These are phyloP conservation scores for Oopsacas minuta DNA, from an alignment of 37 sponge, comb jelly and placozoan genomes.

Conservation along the genomic window DNA sequence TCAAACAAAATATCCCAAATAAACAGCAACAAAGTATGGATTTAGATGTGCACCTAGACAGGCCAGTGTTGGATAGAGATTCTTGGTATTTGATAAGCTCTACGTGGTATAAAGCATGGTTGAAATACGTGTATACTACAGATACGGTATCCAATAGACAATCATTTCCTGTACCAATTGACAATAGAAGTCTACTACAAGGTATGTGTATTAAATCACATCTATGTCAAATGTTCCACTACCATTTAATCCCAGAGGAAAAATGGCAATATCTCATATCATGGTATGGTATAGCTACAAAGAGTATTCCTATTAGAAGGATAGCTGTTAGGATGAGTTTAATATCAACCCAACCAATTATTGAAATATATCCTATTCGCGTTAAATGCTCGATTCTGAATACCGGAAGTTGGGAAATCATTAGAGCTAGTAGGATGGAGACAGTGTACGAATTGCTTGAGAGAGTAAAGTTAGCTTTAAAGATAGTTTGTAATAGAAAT, in stretches of 20 bases:
- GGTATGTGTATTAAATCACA: background rate
- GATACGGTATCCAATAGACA: background rate
- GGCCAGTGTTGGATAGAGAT: background rate
- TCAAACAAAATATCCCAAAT: background rate
- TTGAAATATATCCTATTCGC: background rate
- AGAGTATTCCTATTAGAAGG: background rate
- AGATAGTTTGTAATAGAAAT: background rate
- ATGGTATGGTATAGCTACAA: background rate
- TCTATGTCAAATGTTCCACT: background rate
- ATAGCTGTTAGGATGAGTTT: background rate
- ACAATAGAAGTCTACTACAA: background rate
- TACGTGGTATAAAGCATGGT: background rate
- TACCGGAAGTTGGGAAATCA: background rate
- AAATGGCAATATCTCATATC: background rate
- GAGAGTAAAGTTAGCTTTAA: background rate
- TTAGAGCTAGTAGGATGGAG: background rate
- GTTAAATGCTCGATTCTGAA: background rate
- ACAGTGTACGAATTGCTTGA: background rate
- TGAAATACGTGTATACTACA: background rate
- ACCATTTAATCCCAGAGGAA: background rate
- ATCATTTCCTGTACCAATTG: background rate
- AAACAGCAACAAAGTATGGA: background rate
- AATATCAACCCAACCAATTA: background rate
- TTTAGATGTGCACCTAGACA: background rate
- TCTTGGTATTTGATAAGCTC: background rate